A percentile compares a stretch with the other conserved stretches of the same genome.
Evolutionary conservation across 2,113 vertebrate species (phyloP).

Genomic region (Chaenogobius annularis): DNA sequence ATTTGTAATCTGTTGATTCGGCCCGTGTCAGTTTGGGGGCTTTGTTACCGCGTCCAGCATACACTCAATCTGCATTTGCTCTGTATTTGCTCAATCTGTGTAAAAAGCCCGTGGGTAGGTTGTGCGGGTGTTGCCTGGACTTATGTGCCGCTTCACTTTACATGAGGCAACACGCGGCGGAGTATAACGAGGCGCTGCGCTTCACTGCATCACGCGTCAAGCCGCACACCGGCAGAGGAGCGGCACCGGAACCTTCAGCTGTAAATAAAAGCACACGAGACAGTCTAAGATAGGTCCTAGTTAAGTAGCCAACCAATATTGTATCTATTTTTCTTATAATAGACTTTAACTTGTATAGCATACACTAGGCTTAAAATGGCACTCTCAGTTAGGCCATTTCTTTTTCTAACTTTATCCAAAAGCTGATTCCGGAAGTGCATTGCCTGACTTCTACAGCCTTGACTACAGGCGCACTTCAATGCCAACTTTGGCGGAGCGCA

Average conservation of each 20-base stretch:
- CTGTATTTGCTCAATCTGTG: too few relatives aligned
- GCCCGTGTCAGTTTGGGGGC: too few relatives aligned
- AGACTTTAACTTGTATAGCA: too few relatives aligned
- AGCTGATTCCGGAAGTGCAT: slow-evolving; percentile 1
- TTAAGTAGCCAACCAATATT: not conserved
- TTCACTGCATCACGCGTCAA: slow-evolving; percentile 43
- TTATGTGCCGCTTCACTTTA: slow-evolving; percentile 16
- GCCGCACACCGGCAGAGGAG: not conserved
- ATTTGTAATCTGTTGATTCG: not conserved
- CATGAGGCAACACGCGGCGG: slow-evolving; percentile 7
- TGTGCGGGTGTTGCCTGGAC: slow-evolving; percentile 6
- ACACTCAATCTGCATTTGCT: too few relatives aligned
- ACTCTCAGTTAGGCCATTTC: too few relatives aligned
- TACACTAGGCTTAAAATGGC: too few relatives aligned
- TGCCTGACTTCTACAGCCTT: not conserved
- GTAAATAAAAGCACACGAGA: slow-evolving; percentile 39
- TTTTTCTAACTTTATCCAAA: slow-evolving; percentile 27
- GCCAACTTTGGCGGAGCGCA: slow-evolving; percentile 63
- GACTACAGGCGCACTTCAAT: slow-evolving; percentile 49
- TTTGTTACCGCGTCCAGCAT: not conserved
- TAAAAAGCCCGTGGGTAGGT: not conserved
- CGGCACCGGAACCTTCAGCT: slow-evolving; percentile 16
- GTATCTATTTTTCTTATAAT: not conserved
- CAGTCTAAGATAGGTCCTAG: not conserved
- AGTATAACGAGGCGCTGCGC: not conserved